phyloP scores from a whole-genome alignment of 2,797 vertebrate species.

The Periparus ater region DNA sequence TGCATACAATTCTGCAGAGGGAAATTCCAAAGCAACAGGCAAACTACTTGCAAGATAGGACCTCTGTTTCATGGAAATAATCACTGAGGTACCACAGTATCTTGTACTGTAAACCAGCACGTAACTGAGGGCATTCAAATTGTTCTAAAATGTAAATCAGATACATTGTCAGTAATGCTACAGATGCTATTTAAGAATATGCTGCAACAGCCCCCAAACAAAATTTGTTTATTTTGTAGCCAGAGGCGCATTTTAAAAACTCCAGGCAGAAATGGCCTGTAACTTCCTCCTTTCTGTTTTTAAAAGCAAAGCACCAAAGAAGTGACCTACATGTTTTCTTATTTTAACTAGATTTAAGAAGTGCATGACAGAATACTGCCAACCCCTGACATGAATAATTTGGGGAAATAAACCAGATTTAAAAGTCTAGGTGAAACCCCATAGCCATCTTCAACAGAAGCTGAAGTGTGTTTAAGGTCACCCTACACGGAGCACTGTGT shows the following conservation, averaged over 20 bases:
- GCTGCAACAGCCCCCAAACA: not conserved
- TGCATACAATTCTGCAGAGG: not conserved
- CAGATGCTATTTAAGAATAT: not conserved
- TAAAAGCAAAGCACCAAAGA: not conserved
- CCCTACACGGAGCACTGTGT: fast-evolving
- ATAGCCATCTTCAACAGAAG: not conserved
- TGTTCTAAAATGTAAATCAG: not conserved
- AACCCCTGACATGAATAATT: not conserved
- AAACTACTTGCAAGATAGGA: not conserved
- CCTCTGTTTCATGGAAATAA: not conserved
- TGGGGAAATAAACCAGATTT: not conserved
- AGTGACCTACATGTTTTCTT: not conserved
- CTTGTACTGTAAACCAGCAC: not conserved
- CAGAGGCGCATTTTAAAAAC: not conserved
- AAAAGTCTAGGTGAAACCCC: not conserved
- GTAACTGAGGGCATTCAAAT: not conserved
- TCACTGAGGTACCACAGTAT: not conserved
- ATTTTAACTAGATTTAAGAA: not conserved
- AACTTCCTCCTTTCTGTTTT: not conserved
- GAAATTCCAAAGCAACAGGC: not conserved
- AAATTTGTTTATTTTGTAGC: not conserved
- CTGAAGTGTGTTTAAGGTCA: not conserved
- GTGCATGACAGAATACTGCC: not conserved
- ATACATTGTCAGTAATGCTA: not conserved
- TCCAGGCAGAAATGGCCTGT: not conserved